Evolutionary conservation across 2,797 vertebrate genomes (phyloP).

Genomic region (Lophotriccus pileatus): DNA sequence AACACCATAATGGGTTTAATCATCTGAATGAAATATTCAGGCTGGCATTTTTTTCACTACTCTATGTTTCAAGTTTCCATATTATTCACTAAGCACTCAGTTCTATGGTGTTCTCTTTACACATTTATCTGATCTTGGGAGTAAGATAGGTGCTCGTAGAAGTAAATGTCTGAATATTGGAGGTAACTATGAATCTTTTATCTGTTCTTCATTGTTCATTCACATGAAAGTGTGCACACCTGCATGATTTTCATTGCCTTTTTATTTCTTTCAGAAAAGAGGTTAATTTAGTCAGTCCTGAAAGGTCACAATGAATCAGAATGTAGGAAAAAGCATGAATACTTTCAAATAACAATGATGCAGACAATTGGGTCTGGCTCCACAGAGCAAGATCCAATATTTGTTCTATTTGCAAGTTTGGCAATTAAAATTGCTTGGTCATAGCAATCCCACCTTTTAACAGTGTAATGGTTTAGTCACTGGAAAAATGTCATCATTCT

Average conservation of each 20-base stretch:
- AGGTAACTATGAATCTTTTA: neutral
- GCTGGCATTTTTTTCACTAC: neutral
- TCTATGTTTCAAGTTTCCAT: neutral
- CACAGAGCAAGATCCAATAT: neutral
- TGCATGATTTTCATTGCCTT: neutral
- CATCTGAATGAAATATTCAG: neutral
- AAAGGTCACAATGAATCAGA: neutral
- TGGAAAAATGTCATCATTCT: neutral
- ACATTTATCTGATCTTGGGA: neutral
- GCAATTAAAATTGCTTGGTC: neutral
- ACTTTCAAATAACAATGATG: neutral
- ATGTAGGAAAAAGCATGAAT: neutral
- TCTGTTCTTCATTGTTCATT: neutral
- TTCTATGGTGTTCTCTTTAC: neutral
- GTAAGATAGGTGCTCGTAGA: neutral
- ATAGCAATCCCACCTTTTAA: neutral
- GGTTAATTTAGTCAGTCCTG: neutral
- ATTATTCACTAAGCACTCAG: neutral
- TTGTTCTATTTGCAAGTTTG: neutral
- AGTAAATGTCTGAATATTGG: neutral
- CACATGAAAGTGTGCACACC: neutral
- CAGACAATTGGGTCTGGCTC: neutral
- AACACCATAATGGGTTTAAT: neutral
- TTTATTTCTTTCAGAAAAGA: neutral
- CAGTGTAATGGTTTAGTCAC: rapidly evolving